phyloP scores from a whole-genome alignment of 2,113 vertebrate genomes.

The Pampusana beccarii region DNA sequence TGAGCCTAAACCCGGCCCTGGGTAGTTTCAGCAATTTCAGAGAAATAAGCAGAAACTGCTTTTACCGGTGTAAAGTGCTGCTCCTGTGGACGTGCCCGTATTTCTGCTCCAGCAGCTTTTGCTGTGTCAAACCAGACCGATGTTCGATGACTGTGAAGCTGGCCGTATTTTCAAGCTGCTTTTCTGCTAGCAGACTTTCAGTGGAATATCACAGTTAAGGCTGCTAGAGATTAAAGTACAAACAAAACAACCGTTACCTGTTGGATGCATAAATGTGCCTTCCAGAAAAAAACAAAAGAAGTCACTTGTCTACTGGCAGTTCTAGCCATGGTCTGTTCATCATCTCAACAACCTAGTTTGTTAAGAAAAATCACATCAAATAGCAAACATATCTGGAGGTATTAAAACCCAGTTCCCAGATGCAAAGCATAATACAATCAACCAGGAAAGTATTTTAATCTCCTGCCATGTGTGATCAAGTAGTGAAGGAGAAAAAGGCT shows the following conservation, averaged over 20 bases:
- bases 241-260: background rate
- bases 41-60: background rate
- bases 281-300: background rate
- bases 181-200: background rate
- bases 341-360: background rate
- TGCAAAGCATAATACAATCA: constrained; percentile 25
- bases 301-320: background rate
- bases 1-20: background rate
- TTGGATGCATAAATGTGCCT: background rate
- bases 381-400: constrained; percentile 14
- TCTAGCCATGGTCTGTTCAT: background rate
- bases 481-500: background rate
- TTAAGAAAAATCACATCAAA: background rate
- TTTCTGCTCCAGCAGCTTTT: background rate
- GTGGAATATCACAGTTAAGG: background rate
- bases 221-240: background rate
- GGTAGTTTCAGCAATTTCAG: background rate
- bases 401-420: constrained; percentile 29
- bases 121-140: background rate
- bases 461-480: background rate
- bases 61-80: background rate
- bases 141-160: background rate
- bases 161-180: background rate
- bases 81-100: rapidly evolving
- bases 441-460: constrained; percentile 49